Evolutionary conservation across 2,888 invertebrate genomes (phyloP).

Genomic region (Cosmopolites sordidus): DNA sequence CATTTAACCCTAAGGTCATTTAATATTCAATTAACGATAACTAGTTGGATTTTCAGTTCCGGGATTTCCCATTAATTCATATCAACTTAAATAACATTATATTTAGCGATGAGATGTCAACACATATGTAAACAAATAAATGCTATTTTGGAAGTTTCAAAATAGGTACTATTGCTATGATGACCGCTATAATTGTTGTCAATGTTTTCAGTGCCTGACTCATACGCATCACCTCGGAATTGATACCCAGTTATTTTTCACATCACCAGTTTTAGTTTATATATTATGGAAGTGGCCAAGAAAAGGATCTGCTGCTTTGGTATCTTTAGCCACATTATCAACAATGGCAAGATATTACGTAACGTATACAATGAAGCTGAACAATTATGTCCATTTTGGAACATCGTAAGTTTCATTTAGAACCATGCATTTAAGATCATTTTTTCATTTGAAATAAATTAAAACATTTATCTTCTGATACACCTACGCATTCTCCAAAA

Average conservation of each 20-base stretch:
- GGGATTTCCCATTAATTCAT: too few species aligned
- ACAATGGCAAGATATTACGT: constrained; percentile 60
- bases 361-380: constrained; percentile 56
- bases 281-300: constrained; percentile 60
- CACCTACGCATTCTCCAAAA: too few species aligned
- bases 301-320: constrained; percentile 50
- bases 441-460: not conserved
- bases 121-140: too few species aligned
- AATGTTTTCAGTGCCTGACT: constrained; percentile 57
- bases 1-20: too few species aligned
- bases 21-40: too few species aligned
- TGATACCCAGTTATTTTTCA: constrained; percentile 63
- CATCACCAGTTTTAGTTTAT: constrained; percentile 58
- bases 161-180: not conserved
- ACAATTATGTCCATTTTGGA: constrained; percentile 65
- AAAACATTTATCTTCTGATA: too few species aligned
- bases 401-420: constrained; percentile 56
- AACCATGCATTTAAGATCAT: not conserved
- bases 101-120: too few species aligned
- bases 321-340: constrained; percentile 52
- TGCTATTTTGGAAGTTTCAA: not conserved
- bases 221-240: constrained; percentile 70
- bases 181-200: not conserved
- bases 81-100: not conserved
- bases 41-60: too few species aligned